phyloP scores from a whole-genome alignment of 2,113 vertebrate species.

The Hypocryptadius cinnamomeus region DNA sequence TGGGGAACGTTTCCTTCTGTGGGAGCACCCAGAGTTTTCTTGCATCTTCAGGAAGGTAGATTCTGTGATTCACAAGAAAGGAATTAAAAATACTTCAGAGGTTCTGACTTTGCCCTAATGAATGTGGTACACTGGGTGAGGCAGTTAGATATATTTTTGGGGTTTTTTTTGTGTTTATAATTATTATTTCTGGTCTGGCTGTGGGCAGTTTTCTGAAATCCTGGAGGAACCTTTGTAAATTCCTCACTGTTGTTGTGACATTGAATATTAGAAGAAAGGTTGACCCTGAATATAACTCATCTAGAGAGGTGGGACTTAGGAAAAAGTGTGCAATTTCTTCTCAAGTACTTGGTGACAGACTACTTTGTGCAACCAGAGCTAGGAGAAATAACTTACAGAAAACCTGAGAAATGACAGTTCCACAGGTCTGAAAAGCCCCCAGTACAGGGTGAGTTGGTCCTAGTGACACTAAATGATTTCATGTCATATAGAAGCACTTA shows the following conservation, averaged over 20 bases:
- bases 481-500: background rate
- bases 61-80: background rate
- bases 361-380: background rate
- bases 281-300: background rate
- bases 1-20: background rate
- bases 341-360: background rate
- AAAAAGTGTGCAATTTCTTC: background rate
- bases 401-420: background rate
- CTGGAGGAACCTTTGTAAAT: background rate
- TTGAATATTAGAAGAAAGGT: background rate
- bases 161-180: background rate
- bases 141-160: background rate
- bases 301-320: background rate
- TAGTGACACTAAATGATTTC: background rate
- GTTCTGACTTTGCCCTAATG: background rate
- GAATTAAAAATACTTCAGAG: background rate
- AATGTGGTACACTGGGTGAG: fast-evolving
- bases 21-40: background rate
- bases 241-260: background rate
- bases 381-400: background rate
- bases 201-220: background rate
- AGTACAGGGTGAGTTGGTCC: background rate
- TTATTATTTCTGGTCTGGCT: background rate
- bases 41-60: background rate
- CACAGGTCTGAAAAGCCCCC: background rate